Evolutionary conservation across 53 echinoderm and acorn worm genomes (phyloP), one percentile per base, ranked within the genome.

Genomic region (Holothuria leucospilota): DNA sequence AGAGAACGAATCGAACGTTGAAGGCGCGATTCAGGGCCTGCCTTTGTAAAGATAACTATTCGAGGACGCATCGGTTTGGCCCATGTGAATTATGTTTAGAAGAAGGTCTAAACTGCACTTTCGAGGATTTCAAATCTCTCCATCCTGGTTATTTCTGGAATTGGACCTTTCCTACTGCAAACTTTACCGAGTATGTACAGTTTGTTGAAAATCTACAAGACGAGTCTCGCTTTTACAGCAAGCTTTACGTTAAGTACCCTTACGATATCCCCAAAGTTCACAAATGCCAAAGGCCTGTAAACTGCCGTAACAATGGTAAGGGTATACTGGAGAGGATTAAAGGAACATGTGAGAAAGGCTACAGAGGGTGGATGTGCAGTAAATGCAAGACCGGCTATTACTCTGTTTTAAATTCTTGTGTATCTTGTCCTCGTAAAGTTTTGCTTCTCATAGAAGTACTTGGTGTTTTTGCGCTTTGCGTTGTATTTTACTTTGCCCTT

Each of bases 81-180:
- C 61, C 60, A 2, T 81, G 81, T 62, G n/a, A 81, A 14, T n/a
- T 29, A 29, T 81, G 81, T 40, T 38, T 34, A 15, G 62, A 81
- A 26, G 78, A 70, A 14, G 75, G 75, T 7, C 23, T 75, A 20
- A 75, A 75, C 51, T 75, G 75, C 13, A 75, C 75, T 16, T 8
- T 4, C 28, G 16, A 75, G 15, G 75, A 75, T 1, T 75, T 52
- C 24, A 75, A 75, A 16, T 11, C 53, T 13, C 52, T 75, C 13
- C 75, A 52, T 52, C 75, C 75, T 24, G 75, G 75, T 0, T 75
- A 52, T 23, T 75, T 52, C 13, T 75, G 75, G 75, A 75, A 75
- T 75, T 75, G 75, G 75, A 51, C 75, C 3, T 75, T 75, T 52
- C 75, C 53, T n/a, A 23, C 52, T 0, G 75, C 75, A 26, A 75